Conservation (phyloP, 2,888 invertebrate genomes). For the Pandemis cinnamomeana region DNA sequence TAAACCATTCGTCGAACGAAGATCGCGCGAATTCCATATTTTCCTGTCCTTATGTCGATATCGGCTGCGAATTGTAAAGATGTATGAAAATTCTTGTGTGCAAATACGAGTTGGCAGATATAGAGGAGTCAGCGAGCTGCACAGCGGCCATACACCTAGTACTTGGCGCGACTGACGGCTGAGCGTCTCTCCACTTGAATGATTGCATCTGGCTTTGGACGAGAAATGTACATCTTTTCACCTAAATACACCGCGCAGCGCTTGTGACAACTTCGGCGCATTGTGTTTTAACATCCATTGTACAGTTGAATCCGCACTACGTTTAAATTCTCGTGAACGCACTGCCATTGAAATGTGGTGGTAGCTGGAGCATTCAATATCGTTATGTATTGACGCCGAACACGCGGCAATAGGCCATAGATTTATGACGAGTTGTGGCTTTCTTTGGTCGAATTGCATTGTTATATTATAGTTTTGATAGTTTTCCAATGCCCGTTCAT, state of each 20-base stretch:
- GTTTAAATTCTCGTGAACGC: slow-evolving; percentile 29
- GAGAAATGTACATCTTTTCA: slow-evolving; percentile 49
- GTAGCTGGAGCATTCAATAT: slow-evolving; percentile 26
- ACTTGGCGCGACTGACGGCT: neutral
- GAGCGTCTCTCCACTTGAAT: slow-evolving; percentile 44
- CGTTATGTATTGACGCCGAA: slow-evolving; percentile 33
- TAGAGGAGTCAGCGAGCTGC: neutral
- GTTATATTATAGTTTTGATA: neutral
- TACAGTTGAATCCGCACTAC: slow-evolving; percentile 22
- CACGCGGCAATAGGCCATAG: slow-evolving; percentile 31
- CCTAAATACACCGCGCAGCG: slow-evolving; percentile 10
- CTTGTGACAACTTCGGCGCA: slow-evolving; percentile 27
- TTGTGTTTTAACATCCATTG: slow-evolving; percentile 35
- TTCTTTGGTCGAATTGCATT: slow-evolving; percentile 28
- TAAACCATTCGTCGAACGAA: neutral
- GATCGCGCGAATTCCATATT: neutral
- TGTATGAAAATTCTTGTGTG: slow-evolving; percentile 8
- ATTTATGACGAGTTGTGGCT: slow-evolving; percentile 27
- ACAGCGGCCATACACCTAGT: neutral
- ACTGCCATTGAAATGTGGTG: slow-evolving; percentile 34
- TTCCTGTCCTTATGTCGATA: neutral
- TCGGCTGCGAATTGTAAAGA: neutral
- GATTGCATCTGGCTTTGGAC: slow-evolving; percentile 46
- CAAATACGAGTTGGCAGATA: slow-evolving; percentile 12
- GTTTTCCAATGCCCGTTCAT: too few relatives aligned